Percentiles rank a stretch among this genome's conserved stretches.
Evolutionary conservation across 2,888 invertebrate species (phyloP).

Genomic region (Microchrysa polita): DNA sequence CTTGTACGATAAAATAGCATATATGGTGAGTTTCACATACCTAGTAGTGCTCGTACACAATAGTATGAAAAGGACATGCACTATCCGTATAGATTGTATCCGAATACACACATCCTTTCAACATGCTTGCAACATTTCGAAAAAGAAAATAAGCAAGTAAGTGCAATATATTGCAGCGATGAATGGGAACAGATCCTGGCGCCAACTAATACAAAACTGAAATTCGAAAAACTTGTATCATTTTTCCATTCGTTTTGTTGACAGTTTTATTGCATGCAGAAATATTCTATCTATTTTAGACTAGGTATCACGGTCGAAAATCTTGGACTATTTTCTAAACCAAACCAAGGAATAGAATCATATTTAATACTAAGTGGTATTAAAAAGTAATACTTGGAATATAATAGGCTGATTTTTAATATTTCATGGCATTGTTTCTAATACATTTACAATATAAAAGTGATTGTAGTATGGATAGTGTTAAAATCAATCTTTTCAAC

Average conservation of each 20-base stretch:
- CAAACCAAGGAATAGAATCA: too few relatives aligned
- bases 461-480: too few relatives aligned
- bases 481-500: too few relatives aligned
- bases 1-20: neutral
- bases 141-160: neutral
- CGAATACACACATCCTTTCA: neutral
- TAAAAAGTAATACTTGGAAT: too few relatives aligned
- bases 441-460: too few relatives aligned
- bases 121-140: neutral
- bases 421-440: too few relatives aligned
- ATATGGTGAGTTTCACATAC: neutral
- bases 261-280: conserved; percentile 43
- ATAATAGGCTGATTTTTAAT: too few relatives aligned
- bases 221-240: conserved; percentile 38
- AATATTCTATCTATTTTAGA: conserved; percentile 20
- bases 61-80: neutral
- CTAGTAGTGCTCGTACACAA: too few relatives aligned
- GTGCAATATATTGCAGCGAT: conserved; percentile 2
- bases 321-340: too few relatives aligned
- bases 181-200: neutral
- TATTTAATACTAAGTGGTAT: too few relatives aligned
- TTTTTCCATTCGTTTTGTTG: conserved; percentile 45
- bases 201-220: conserved; percentile 16
- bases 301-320: too few relatives aligned
- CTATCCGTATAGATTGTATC: neutral